phyloP scores from a whole-genome alignment of 2,797 vertebrate genomes.

The Cryptoblepharus egeriae region DNA sequence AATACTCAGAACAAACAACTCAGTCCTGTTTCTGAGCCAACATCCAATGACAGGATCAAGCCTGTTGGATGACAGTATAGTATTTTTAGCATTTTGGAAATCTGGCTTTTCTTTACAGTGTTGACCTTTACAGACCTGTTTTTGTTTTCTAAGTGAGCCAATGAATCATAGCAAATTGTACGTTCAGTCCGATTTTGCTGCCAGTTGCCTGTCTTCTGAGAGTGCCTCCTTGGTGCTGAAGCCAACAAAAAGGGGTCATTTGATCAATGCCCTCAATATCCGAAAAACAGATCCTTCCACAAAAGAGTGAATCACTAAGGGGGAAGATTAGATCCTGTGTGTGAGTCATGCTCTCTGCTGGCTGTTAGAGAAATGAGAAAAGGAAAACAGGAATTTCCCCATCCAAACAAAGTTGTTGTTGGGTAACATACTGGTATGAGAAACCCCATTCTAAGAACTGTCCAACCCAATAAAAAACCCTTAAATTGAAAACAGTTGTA shows the following conservation, averaged over 20 bases:
- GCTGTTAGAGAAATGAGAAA: conserved; percentile 23
- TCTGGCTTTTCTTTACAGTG: conserved; percentile 40
- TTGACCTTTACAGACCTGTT: conserved; percentile 58
- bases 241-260: conserved; percentile 38
- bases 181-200: conserved; percentile 50
- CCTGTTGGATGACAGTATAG: conserved; percentile 36
- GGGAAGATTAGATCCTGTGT: conserved; percentile 28
- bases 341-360: conserved; percentile 3
- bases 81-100: conserved; percentile 35
- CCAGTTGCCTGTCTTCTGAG: conserved; percentile 47
- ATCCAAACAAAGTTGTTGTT: conserved; percentile 8
- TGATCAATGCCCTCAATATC: not conserved
- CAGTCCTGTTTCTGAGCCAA: not conserved
- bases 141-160: conserved; percentile 49
- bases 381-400: conserved; percentile 45
- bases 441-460: conserved; percentile 38
- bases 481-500: not conserved
- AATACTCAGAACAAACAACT: not conserved
- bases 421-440: not conserved
- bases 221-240: conserved; percentile 47
- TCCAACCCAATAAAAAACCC: conserved; percentile 11
- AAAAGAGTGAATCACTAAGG: conserved; percentile 21
- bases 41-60: conserved; percentile 12
- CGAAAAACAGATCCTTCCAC: conserved; percentile 28
- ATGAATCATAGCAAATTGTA: conserved; percentile 60